Conservation (phyloP, 2,888 invertebrate species). For the Arge pagana region DNA sequence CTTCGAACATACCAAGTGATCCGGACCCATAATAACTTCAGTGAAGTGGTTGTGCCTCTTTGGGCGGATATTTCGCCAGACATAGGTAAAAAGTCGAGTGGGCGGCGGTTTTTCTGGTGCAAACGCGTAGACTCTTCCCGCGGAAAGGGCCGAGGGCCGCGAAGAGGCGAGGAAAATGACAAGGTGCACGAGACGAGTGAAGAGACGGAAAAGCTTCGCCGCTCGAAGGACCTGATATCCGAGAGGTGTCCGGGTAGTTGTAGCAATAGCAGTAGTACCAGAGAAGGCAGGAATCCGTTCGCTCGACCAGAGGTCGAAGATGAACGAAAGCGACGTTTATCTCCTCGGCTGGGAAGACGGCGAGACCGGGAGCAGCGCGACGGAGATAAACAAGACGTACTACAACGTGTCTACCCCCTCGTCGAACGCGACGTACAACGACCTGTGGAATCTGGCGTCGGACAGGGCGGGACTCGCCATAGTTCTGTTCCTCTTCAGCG, state of each 20-base stretch:
- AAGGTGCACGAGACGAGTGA: slow-evolving; percentile 34
- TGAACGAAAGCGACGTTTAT: slow-evolving; percentile 52
- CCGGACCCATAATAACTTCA: no score
- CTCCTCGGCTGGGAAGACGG: slow-evolving; percentile 49
- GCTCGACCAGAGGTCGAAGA: slow-evolving; percentile 22
- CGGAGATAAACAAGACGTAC: slow-evolving; percentile 19
- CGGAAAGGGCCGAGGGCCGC: no score
- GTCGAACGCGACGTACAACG: slow-evolving; percentile 40
- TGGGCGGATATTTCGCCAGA: no score
- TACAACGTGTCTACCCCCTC: slow-evolving; percentile 27
- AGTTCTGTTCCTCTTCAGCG: slow-evolving; percentile 82
- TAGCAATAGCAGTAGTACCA: no score
- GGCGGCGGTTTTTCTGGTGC: no score
- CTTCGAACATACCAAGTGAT: no score
- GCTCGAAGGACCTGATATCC: slow-evolving; percentile 35
- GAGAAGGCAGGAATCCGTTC: background rate
- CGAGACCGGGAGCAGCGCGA: slow-evolving; percentile 5
- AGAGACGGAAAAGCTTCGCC: slow-evolving; percentile 32
- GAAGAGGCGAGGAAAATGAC: no score
- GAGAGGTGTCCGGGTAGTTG: slow-evolving; percentile 20
- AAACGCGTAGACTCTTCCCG: no score
- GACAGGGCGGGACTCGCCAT: slow-evolving; percentile 79
- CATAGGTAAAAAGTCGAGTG: no score
- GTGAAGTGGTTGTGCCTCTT: no score
- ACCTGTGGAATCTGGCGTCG: slow-evolving; percentile 62